A percentile compares a stretch with the other conserved stretches of the same genome.
phyloP scores from a whole-genome alignment of 2,888 invertebrate genomes.

The Athalia rosae region DNA sequence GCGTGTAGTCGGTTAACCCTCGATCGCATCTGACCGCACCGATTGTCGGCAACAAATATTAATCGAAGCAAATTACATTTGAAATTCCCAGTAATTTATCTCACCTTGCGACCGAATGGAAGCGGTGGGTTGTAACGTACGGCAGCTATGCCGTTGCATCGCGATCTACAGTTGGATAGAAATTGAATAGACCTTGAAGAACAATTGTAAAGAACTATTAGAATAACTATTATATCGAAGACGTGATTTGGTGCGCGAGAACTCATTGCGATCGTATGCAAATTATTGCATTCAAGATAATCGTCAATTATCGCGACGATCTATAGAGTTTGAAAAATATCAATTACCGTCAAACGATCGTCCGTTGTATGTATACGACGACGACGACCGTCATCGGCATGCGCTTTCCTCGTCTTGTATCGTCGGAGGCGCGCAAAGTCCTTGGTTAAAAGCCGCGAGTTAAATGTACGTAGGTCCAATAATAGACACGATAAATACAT shows the following conservation, averaged over 20 bases:
- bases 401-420: too few relatives aligned
- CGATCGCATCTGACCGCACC: too few relatives aligned
- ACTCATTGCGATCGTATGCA: background rate
- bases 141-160: too few relatives aligned
- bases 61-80: background rate
- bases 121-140: too few relatives aligned
- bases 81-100: background rate
- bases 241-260: background rate
- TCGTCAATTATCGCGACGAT: background rate
- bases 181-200: background rate
- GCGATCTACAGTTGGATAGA: background rate
- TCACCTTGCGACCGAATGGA: background rate
- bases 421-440: background rate
- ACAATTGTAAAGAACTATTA: background rate
- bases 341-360: too few relatives aligned
- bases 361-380: too few relatives aligned
- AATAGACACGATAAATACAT: constrained; percentile 24
- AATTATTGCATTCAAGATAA: background rate
- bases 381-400: too few relatives aligned
- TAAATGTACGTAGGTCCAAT: background rate
- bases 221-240: too few relatives aligned
- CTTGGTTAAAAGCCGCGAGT: background rate
- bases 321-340: too few relatives aligned
- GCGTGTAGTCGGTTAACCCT: too few relatives aligned
- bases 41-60: too few relatives aligned